Base-by-base conservation (phyloP, 2,797 vertebrate species). In the Pipistrellus pygmaeus region DNA sequence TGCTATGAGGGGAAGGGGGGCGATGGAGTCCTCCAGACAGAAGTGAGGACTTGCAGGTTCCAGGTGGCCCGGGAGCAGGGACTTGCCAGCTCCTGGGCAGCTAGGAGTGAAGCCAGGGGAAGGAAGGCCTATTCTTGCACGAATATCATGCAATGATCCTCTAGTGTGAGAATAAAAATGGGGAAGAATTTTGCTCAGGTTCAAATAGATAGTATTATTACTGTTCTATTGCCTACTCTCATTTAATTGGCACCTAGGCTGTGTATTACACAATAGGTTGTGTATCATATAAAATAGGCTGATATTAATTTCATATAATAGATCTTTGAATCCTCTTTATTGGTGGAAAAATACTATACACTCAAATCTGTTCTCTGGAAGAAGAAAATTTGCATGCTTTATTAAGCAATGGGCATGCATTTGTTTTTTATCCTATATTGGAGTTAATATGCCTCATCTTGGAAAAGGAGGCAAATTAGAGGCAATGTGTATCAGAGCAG, bases 161-260 rank as follows among this genome's bases (percentile, higher is more conserved):
- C 9, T 44, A 44, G 10, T 68, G 11, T 30, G n/a, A 48, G 84
- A 32, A 87, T 64, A 86, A 62, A 92, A 90, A 76, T 30, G 69
- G 78, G 20, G 57, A 94, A 78, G 64, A 66, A 75, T 30, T 85
- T 95, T 95, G 69, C 46, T 91, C 46, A 93, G 73, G 72, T 62
- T 32, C 88, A 20, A 92, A 78, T 71, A 84, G 27, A 75, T 32
- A 82, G 62, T 46, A 85, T 85, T 85, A 85, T 77, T 60, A 78
- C 69, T 85, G 86, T 53, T 84, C 18, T 55, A 51, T 72, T 93
- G 25, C 69, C 85, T 88, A 90, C 77, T 77, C 41, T 93, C 84
- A 91, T 60, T 85, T 94, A 93, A 88, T 77, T 95, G 64, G 11
- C n/a, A 53, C 73, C 64, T 85, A n/a, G n/a, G n/a, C n/a, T n/a